A percentile compares a stretch with the other conserved stretches of the same genome.
Evolutionary conservation across 1,140 invertebrate species (phyloP).

Genomic region (Micrasema minimum): DNA sequence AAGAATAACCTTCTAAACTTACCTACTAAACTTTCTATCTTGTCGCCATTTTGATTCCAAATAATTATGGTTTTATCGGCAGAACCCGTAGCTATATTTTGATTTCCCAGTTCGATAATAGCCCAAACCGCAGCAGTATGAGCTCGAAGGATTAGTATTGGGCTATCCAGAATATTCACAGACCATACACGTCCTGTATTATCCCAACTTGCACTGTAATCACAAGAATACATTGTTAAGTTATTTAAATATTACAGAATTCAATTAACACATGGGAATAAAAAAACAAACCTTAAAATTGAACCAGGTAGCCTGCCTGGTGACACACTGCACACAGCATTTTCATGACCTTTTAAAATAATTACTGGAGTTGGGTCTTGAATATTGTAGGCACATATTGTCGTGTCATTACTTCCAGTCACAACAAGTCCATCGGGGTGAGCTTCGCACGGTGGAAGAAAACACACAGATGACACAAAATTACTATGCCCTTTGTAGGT

Average conservation of each 20-base stretch:
- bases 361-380: constrained; percentile 70
- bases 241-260: background rate
- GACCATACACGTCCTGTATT: constrained; percentile 86
- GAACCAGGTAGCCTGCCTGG: constrained; percentile 61
- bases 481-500: constrained; percentile 85
- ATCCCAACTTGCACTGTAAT: constrained; percentile 89
- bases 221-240: background rate
- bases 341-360: constrained; percentile 82
- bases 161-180: constrained; percentile 64
- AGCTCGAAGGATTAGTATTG: constrained; percentile 73
- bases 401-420: constrained; percentile 90
- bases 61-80: constrained; percentile 92
- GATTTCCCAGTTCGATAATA: constrained; percentile 72
- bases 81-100: constrained; percentile 82
- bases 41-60: constrained; percentile 75
- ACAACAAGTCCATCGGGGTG: constrained; percentile 83
- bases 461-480: constrained; percentile 85
- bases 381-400: constrained; percentile 80
- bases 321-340: constrained; percentile 71
- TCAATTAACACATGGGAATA: background rate
- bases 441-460: constrained; percentile 74
- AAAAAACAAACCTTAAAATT: constrained; percentile 61
- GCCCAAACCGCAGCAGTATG: constrained; percentile 93
- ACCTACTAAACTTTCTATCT: constrained; percentile 67
- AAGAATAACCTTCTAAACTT: constrained; percentile 25